phyloP scores from a whole-genome alignment of 2,888 invertebrate species.

The Scotopteryx bipunctaria region DNA sequence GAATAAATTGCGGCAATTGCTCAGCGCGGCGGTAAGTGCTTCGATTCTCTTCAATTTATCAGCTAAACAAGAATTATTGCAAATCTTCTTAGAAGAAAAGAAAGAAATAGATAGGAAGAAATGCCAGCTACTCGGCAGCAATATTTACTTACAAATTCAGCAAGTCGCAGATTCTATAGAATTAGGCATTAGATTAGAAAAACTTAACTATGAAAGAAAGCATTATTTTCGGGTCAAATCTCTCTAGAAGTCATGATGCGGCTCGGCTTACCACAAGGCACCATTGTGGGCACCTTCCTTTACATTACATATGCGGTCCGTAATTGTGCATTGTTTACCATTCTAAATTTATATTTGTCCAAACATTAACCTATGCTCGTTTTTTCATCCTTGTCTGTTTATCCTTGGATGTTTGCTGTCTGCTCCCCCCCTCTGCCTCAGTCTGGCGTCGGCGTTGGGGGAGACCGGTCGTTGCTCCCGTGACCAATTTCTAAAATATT shows the following conservation, averaged over 20 bases:
- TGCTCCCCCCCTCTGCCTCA: constrained; percentile 54
- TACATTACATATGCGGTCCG: constrained; percentile 8
- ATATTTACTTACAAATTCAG: too few species aligned
- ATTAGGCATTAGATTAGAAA: too few species aligned
- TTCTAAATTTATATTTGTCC: constrained; percentile 39
- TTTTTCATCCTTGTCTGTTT: constrained; percentile 57
- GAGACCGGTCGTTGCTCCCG: constrained; percentile 66
- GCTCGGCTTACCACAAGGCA: constrained; percentile 15
- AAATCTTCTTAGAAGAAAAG: too few species aligned
- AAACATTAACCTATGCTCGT: constrained; percentile 47
- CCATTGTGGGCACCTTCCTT: constrained; percentile 1
- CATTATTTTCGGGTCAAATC: constrained; percentile 1
- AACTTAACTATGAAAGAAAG: not conserved
- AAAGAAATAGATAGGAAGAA: not conserved
- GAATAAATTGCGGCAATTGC: constrained; percentile 16
- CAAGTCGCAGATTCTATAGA: too few species aligned
- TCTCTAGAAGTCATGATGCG: not conserved
- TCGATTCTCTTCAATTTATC: not conserved
- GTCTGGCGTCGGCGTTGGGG: constrained; percentile 70
- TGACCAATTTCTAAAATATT: constrained; percentile 56
- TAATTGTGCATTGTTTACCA: constrained; percentile 36
- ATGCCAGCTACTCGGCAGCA: too few species aligned
- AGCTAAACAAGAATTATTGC: too few species aligned
- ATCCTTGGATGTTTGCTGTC: constrained; percentile 62
- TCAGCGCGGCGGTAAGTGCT: constrained; percentile 11